Evolutionary conservation across 1,140 invertebrate genomes (phyloP).

Genomic region (Tribolium castaneum): DNA sequence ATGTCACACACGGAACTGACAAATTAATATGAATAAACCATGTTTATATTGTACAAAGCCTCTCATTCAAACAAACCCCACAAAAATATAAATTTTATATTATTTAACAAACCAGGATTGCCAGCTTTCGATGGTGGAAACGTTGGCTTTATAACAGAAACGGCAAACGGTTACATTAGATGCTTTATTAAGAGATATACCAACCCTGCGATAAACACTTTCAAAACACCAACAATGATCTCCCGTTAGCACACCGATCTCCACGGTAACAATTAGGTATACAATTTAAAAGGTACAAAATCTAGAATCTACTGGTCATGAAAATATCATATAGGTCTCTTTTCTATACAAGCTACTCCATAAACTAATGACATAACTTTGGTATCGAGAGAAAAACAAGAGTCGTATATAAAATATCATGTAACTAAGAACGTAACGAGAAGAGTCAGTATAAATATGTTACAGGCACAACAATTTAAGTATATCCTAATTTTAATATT

Average conservation of each 20-base stretch:
- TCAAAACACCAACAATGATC: slow-evolving; percentile 41
- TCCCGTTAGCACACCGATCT: slow-evolving; percentile 31
- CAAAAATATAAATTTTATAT: background rate
- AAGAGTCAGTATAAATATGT: slow-evolving; percentile 55
- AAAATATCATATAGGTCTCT: slow-evolving; percentile 59
- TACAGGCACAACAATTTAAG: slow-evolving; percentile 58
- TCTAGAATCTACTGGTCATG: slow-evolving; percentile 58
- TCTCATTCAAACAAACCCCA: slow-evolving; percentile 20
- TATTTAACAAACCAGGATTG: too few species aligned
- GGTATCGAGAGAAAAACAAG: slow-evolving; percentile 12
- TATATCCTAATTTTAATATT: slow-evolving; percentile 24
- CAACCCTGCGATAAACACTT: slow-evolving; percentile 40
- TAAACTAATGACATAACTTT: slow-evolving; percentile 28
- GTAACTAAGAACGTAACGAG: slow-evolving; percentile 18
- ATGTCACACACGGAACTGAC: slow-evolving; percentile 51
- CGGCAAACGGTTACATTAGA: slow-evolving; percentile 4
- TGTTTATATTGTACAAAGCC: slow-evolving; percentile 57
- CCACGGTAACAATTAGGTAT: slow-evolving; percentile 45
- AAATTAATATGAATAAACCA: slow-evolving; percentile 55
- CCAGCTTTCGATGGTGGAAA: too few species aligned
- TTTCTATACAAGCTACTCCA: slow-evolving; percentile 45
- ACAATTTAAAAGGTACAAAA: slow-evolving; percentile 59
- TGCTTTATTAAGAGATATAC: slow-evolving; percentile 46
- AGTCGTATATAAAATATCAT: background rate
- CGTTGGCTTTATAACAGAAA: too few species aligned